Evolutionary conservation across 92 coral and sea anemone species (phyloP).

Genomic region (Porites rus): DNA sequence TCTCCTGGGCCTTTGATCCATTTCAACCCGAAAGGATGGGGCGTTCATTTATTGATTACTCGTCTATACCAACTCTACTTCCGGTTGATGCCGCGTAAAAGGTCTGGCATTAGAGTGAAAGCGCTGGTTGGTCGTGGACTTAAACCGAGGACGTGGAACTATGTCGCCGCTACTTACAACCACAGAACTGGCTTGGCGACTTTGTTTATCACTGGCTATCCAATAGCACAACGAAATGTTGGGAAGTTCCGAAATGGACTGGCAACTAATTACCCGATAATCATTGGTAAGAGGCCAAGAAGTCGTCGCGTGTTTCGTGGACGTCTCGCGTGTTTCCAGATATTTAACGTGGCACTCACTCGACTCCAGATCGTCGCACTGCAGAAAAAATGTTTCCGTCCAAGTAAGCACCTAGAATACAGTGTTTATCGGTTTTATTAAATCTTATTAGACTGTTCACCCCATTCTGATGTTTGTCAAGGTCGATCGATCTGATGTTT

Average conservation of each 20-base stretch:
- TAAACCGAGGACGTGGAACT: slow-evolving; percentile 61
- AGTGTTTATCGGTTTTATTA: too few species aligned
- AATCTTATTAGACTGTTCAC: too few species aligned
- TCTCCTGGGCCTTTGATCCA: slow-evolving; percentile 77
- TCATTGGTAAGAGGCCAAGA: slow-evolving; percentile 63
- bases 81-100: slow-evolving; percentile 66
- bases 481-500: too few species aligned
- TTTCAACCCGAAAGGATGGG: slow-evolving; percentile 74
- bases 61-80: slow-evolving; percentile 61
- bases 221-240: slow-evolving; percentile 74
- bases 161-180: slow-evolving; percentile 61
- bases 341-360: slow-evolving; percentile 53
- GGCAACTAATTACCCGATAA: slow-evolving; percentile 84
- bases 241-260: slow-evolving; percentile 74
- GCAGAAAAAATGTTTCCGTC: slow-evolving; percentile 38
- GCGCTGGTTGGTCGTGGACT: slow-evolving; percentile 51
- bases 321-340: slow-evolving; percentile 70
- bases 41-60: slow-evolving; percentile 73
- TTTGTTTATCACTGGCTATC: slow-evolving; percentile 73
- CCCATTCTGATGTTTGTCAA: too few species aligned
- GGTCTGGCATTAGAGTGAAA: slow-evolving; percentile 41
- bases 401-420: slow-evolving; percentile 18
- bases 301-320: slow-evolving; percentile 74
- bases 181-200: slow-evolving; percentile 76
- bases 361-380: slow-evolving; percentile 40